Evolutionary conservation across 2,797 vertebrate species (phyloP).

Genomic region (Pelobates cultripes): DNA sequence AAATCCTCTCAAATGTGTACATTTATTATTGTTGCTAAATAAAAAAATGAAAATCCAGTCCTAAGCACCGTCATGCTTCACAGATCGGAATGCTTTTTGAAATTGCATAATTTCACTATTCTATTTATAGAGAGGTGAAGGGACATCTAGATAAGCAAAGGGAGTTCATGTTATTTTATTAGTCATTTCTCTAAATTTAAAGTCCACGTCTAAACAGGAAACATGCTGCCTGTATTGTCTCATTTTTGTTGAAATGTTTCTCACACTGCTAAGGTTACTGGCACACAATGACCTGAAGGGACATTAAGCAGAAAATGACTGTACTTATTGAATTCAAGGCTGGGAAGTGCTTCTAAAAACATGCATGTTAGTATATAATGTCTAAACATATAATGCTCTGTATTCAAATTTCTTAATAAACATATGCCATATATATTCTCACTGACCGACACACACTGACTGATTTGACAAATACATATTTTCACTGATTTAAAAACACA

Average conservation of each 20-base stretch:
- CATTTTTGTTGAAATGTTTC: conserved; percentile 21
- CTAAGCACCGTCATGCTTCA: not conserved
- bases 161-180: conserved; percentile 25
- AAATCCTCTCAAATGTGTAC: too few species aligned
- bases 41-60: not conserved
- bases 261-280: conserved; percentile 33
- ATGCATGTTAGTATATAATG: not conserved
- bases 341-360: not conserved
- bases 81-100: conserved; percentile 3
- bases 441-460: too few species aligned
- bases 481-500: too few species aligned
- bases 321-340: not conserved
- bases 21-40: too few species aligned
- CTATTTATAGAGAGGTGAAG: conserved; percentile 7
- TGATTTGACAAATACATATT: too few species aligned
- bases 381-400: too few species aligned
- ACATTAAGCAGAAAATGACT: conserved; percentile 17
- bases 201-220: conserved; percentile 45
- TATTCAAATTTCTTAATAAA: too few species aligned
- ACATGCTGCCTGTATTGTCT: conserved; percentile 27
- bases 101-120: not conserved
- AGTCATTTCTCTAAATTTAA: conserved; percentile 43
- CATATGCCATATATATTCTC: too few species aligned
- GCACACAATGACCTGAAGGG: conserved; percentile 39
- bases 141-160: conserved; percentile 18